A percentile compares a stretch with the other conserved stretches of the same genome.
Evolutionary conservation across 2,888 invertebrate species (phyloP).

Genomic region (Andrena trimmerana): DNA sequence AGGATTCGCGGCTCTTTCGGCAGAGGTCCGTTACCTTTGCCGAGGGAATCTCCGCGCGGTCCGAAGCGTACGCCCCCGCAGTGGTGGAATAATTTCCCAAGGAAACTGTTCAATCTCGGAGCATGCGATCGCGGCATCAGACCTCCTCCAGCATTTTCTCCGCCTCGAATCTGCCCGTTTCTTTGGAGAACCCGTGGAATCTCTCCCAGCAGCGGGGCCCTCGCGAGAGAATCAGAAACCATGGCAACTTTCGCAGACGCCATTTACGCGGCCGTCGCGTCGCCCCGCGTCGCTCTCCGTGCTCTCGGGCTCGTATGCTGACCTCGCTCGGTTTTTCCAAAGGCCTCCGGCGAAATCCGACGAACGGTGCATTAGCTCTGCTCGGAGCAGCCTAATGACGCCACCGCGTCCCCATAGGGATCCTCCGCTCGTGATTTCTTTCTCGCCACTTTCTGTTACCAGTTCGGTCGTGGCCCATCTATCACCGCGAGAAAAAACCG

Average conservation of each 20-base stretch:
- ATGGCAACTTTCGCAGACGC: constrained; percentile 71
- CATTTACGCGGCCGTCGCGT: constrained; percentile 67
- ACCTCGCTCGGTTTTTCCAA: constrained; percentile 80
- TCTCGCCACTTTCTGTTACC: constrained; percentile 72
- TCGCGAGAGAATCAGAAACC: constrained; percentile 57
- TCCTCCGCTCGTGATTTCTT: constrained; percentile 81
- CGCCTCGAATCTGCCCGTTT: constrained; percentile 12
- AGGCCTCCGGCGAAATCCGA: constrained; percentile 76
- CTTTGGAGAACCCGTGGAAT: constrained; percentile 29
- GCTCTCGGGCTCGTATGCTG: constrained; percentile 74
- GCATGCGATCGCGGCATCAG: constrained; percentile 57
- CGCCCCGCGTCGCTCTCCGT: constrained; percentile 57
- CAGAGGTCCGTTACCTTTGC: not conserved
- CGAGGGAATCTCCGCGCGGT: not conserved
- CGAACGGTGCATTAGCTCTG: constrained; percentile 76
- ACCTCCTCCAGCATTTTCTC: constrained; percentile 26
- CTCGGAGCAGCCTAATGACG: constrained; percentile 80
- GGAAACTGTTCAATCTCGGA: constrained; percentile 4
- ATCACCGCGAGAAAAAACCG: constrained; percentile 71
- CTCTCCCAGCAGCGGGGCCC: constrained; percentile 14
- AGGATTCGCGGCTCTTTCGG: not conserved
- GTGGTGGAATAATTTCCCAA: constrained; percentile 11
- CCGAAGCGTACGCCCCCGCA: not conserved
- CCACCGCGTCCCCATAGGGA: constrained; percentile 80
- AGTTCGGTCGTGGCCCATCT: constrained; percentile 72